Evolutionary conservation across 2,113 vertebrate species (phyloP).

Genomic region (Toxotes jaculatrix): DNA sequence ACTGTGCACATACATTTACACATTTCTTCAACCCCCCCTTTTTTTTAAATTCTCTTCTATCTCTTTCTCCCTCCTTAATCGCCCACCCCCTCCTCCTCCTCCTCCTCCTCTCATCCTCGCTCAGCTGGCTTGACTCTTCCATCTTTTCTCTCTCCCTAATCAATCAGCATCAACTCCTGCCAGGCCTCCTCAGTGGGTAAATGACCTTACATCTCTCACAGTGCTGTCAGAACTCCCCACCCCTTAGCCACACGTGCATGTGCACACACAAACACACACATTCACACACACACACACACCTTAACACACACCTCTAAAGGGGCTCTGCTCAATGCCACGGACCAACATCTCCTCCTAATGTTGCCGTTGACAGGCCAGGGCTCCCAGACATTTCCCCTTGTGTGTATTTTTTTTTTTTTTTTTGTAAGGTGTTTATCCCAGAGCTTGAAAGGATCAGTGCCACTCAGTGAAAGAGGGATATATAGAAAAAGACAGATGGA

Average conservation of each 20-base stretch:
- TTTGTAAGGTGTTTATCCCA: constrained; percentile 68
- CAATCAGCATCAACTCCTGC: constrained; percentile 77
- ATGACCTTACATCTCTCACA: constrained; percentile 75
- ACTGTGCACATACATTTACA: constrained; percentile 34
- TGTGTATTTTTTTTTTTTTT: constrained; percentile 28
- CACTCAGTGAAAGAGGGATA: constrained; percentile 58
- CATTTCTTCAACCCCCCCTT: background rate
- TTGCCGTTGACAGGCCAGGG: constrained; percentile 62
- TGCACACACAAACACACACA: constrained; percentile 6
- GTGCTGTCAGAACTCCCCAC: constrained; percentile 65
- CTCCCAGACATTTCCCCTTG: constrained; percentile 65
- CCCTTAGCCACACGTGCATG: constrained; percentile 35
- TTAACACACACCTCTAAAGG: constrained; percentile 32
- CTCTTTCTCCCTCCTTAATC: background rate
- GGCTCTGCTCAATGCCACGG: constrained; percentile 51
- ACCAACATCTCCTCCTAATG: constrained; percentile 66
- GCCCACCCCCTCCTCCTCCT: background rate
- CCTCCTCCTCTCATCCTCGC: constrained; percentile 19
- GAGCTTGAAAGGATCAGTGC: constrained; percentile 65
- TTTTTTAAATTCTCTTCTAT: background rate
- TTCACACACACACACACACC: background rate
- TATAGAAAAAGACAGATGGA: constrained; percentile 49
- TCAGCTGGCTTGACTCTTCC: constrained; percentile 44
- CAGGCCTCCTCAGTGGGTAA: constrained; percentile 73
- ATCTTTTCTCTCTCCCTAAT: constrained; percentile 69